Evolutionary conservation across 2,888 invertebrate genomes (phyloP), one percentile per base, ranked within the genome.

Genomic region (Andrena bicolor): DNA sequence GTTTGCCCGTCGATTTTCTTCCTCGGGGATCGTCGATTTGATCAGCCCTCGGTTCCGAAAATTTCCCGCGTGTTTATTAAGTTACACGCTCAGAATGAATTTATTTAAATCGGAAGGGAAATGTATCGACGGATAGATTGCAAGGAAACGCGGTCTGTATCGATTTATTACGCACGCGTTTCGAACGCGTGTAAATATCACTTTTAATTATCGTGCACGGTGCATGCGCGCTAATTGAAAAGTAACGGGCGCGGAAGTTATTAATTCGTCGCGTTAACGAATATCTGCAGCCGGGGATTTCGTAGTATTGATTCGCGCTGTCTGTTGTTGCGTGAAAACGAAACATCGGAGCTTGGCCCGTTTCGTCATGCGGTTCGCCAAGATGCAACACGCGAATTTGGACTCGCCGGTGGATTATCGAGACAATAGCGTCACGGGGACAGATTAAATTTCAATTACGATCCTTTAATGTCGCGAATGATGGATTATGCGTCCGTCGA

Each of bases 381-480:
- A 28, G 51, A 49, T 28, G 23, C 32, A 58, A 8, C 23, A 20
- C 10, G 32, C 4, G 2, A 63, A 64, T 69, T 70, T 64, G 13
- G 26, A 8, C 35, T 16, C 8, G 60, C 41, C 48, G 13, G 41
- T 16, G n/a, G 41, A 26, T 48, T 51, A 51, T 70, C 56, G 10
- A 32, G 30, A 70, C 64, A 70, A 56, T 32, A 53, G 30, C 51
- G 41, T 32, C 2, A 20, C 6, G 48, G 10, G 41, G 35, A 41
- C 64, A 51, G 68, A 61, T 75, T 75, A 75, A 69, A 60, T 69
- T 76, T 76, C 51, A 69, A 76, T 68, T 61, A 61, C 26, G 5
- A 5, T 20, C 69, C 10, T 41, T 7, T 26, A n/a, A 23, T 26
- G 61, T 69, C 68, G 20, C 16, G 49, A 23, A 69, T 76, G 68